Conservation (phyloP, 2,888 invertebrate genomes). For the Conchocele bisecta region DNA sequence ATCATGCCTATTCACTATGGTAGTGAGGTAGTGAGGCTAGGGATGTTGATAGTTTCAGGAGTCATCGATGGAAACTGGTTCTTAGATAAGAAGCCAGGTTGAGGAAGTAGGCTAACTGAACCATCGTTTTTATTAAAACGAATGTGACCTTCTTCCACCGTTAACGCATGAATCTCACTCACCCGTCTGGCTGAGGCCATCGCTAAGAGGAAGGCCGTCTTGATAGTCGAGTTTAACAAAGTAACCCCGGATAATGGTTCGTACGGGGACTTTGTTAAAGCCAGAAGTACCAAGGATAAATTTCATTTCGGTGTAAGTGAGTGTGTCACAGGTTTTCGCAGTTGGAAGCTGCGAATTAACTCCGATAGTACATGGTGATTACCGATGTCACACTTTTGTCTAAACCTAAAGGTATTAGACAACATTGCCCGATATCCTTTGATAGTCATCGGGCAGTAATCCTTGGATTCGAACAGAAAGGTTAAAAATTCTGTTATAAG, state of each 20-base stretch:
- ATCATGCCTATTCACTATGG: too few species aligned
- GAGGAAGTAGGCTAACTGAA: neutral
- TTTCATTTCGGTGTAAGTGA: conserved; percentile 7
- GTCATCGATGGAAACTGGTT: too few species aligned
- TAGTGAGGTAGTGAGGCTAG: too few species aligned
- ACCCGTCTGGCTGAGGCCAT: neutral
- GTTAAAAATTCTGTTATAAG: neutral
- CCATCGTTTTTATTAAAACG: neutral
- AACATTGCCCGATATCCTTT: neutral
- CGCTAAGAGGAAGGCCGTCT: neutral
- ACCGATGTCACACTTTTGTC: neutral
- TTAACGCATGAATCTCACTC: neutral
- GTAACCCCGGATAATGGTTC: neutral
- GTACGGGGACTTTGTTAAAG: neutral
- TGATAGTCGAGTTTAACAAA: neutral
- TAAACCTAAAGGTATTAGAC: neutral
- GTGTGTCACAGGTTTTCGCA: neutral
- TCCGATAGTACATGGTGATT: neutral
- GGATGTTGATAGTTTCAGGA: too few species aligned
- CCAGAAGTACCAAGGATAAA: neutral
- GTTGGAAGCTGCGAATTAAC: neutral
- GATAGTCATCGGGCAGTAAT: neutral
- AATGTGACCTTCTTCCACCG: neutral
- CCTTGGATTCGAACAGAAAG: neutral
- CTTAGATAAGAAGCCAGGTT: neutral